These are phyloP conservation scores for Pungitius pungitius DNA, from an alignment of 2,113 vertebrate genomes.

Conservation along the genomic window DNA sequence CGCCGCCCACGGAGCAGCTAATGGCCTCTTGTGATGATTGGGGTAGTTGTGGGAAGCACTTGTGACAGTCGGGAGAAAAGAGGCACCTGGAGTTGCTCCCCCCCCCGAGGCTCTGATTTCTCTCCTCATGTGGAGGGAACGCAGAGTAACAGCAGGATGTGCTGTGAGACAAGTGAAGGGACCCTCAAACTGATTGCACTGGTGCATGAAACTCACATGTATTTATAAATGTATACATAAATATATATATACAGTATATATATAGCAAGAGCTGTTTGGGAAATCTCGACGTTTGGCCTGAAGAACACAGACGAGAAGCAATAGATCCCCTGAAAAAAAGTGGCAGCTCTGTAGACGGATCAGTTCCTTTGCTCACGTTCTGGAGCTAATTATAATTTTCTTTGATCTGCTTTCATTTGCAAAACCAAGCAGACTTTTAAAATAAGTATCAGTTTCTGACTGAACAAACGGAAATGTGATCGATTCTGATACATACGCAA, in stretches of 20 bases:
- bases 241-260: no score
- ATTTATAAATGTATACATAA: no score
- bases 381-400: not conserved
- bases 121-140: not conserved
- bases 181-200: slow-evolving; percentile 16
- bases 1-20: slow-evolving; percentile 27
- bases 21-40: slow-evolving; percentile 54
- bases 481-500: not conserved
- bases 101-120: slow-evolving; percentile 24
- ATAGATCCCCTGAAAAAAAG: not conserved
- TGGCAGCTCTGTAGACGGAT: not conserved
- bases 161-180: slow-evolving; percentile 12
- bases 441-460: not conserved
- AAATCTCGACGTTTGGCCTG: no score
- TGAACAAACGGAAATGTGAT: not conserved
- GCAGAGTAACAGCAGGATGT: slow-evolving; percentile 22
- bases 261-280: no score
- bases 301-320: not conserved
- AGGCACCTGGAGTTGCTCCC: not conserved
- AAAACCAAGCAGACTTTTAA: not conserved
- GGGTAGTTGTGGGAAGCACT: slow-evolving; percentile 42
- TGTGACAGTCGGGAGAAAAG: not conserved
- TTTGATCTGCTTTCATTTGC: not conserved
- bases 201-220: not conserved
- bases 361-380: no score